Evolutionary conservation across 2,797 vertebrate genomes (phyloP).

Genomic region (Sebastes oblongus): DNA sequence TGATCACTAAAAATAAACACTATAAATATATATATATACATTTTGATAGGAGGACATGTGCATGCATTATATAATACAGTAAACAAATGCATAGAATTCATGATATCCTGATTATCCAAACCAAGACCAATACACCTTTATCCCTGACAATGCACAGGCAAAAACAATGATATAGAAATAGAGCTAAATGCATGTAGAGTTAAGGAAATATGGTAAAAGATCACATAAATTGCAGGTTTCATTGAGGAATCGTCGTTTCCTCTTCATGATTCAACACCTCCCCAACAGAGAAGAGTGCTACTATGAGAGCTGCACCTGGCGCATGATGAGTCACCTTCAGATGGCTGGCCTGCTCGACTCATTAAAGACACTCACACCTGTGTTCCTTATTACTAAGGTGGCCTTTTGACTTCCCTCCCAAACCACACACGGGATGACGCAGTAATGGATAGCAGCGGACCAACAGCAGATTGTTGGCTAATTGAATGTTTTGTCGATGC

Average conservation of each 20-base stretch:
- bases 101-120: not conserved
- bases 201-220: not conserved
- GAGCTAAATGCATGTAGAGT: not conserved
- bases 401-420: conserved; percentile 18
- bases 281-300: not conserved
- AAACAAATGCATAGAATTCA: not conserved
- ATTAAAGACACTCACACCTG: conserved; percentile 10
- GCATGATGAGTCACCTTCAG: conserved; percentile 52
- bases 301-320: conserved; percentile 20
- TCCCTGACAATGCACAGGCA: not conserved
- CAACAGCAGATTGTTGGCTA: conserved; percentile 11
- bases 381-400: conserved; percentile 4
- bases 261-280: conserved; percentile 8
- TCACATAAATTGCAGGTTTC: not conserved
- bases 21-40: no score
- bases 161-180: not conserved
- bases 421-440: not conserved
- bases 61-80: not conserved
- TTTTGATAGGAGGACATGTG: not conserved
- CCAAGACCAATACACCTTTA: not conserved
- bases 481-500: conserved; percentile 10
- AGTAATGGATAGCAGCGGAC: not conserved
- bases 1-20: no score
- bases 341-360: conserved; percentile 2
- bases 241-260: not conserved